Base-by-base conservation (phyloP, 2,888 invertebrate genomes). In the Heteromyza rotundicornis region DNA sequence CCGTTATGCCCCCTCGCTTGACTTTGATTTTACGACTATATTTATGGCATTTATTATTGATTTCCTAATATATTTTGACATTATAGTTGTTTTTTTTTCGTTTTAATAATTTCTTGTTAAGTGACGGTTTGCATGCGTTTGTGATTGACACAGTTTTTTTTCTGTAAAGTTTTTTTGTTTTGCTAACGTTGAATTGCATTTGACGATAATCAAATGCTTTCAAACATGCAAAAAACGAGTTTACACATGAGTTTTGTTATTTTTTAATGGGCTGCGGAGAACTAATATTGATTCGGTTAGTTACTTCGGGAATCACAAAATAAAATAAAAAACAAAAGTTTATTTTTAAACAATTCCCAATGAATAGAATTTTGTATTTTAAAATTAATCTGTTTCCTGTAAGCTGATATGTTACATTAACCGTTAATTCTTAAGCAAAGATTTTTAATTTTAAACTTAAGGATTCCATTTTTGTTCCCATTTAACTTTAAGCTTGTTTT, bases 41-140 rank as follows among this genome's bases (percentile, higher is more conserved):
- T 40, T 40, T 40, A 40, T 40, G 10, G 8, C 8, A 12, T 40
- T 40, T 40, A 14, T 27, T 32, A 35, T 20, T 51, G 27, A 47
- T 47, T 14, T 27, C 27, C 24, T 53, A 16, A 16, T 14, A 24
- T 23, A 7, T 27, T 23, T 52, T 24, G 23, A 17, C 20, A 35
- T 17, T 53, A 16, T 17, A 14, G 2, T 53, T 10, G n/a, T 51
- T 49, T 10, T 49, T 20, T 49, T 49, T 20, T 49, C 19, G 16
- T 52, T 52, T 23, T 40, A 44, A 35, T 40, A 55, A 40, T 40
- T 44, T 27, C 16, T 12, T 36, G 19, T 20, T 59, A 59, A 59
- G 58, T 59, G 58, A 52, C 52, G 40, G 52, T 59, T 59, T 59
- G 58, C 58, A 59, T 59, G 58, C 47, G 47, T 47, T 19, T 7